phyloP scores from a whole-genome alignment of 2,888 invertebrate species.

The Halocaridina rubra region DNA sequence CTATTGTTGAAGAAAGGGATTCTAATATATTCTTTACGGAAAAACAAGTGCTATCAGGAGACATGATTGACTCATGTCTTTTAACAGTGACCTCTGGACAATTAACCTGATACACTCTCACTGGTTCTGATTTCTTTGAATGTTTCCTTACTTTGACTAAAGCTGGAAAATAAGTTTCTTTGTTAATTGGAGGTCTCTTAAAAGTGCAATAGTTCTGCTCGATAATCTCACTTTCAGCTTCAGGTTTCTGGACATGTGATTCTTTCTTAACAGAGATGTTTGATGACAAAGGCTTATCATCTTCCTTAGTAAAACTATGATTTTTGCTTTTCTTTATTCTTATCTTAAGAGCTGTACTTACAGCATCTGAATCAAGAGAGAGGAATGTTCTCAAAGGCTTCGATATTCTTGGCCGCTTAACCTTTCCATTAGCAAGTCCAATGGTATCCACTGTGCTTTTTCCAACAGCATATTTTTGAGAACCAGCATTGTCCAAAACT shows the following conservation, averaged over 20 bases:
- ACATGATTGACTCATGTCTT: background rate
- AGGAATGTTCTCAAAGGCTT: slow-evolving; percentile 32
- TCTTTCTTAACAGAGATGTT: slow-evolving; percentile 28
- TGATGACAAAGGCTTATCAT: slow-evolving; percentile 11
- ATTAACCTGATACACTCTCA: slow-evolving; percentile 35
- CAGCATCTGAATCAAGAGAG: background rate
- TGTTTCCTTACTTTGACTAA: background rate
- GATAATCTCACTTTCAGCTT: slow-evolving; percentile 6
- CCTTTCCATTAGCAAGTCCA: background rate
- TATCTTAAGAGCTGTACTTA: slow-evolving; percentile 16
- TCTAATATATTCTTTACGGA: background rate
- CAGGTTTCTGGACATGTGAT: background rate
- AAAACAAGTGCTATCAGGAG: background rate
- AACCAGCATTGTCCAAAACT: slow-evolving; percentile 12
- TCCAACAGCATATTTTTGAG: slow-evolving; percentile 2
- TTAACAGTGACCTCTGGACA: background rate
- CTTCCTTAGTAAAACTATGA: slow-evolving; percentile 25
- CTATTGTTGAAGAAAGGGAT: no score
- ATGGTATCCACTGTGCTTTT: background rate
- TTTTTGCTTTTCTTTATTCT: slow-evolving; percentile 32
- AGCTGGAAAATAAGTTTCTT: slow-evolving; percentile 47
- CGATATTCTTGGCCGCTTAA: slow-evolving; percentile 1
- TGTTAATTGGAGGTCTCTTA: background rate
- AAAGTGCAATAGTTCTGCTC: slow-evolving; percentile 24
- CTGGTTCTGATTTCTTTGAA: slow-evolving; percentile 7